phyloP scores from a whole-genome alignment of 2,797 vertebrate genomes.

The Nasua narica region DNA sequence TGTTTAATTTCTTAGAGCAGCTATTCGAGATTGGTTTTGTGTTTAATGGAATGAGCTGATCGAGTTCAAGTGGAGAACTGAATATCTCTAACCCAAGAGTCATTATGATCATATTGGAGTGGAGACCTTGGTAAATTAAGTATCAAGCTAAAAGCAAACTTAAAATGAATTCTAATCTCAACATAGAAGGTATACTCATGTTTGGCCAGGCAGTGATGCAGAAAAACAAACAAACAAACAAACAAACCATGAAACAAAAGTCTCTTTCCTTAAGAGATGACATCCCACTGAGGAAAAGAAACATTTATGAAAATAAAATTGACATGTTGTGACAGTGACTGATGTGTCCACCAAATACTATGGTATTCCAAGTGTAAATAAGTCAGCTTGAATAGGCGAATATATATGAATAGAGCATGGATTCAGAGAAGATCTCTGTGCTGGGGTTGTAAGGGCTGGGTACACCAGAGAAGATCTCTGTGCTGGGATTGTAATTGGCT shows the following conservation, averaged over 20 bases:
- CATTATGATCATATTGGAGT: neutral
- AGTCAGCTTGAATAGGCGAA: neutral
- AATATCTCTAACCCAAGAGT: neutral
- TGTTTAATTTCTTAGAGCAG: slow-evolving; percentile 46
- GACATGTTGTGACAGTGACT: neutral
- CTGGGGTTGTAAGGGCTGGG: neutral
- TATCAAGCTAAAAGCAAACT: slow-evolving; percentile 32
- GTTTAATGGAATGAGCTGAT: slow-evolving; percentile 53
- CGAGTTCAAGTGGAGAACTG: neutral
- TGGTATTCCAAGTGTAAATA: neutral
- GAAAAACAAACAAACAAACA: neutral
- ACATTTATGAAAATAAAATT: neutral
- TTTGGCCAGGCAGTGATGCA: neutral
- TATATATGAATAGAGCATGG: neutral
- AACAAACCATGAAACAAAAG: neutral
- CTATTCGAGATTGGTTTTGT: slow-evolving; percentile 31
- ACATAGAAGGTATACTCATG: neutral
- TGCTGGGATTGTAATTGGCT: neutral
- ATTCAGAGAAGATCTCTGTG: neutral
- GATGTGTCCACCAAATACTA: neutral
- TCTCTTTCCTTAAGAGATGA: neutral
- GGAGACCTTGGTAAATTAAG: slow-evolving; percentile 39
- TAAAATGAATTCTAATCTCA: neutral
- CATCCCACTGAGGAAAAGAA: neutral
- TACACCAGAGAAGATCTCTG: neutral